Base-by-base conservation (phyloP, 2,888 invertebrate genomes). In the Xylota segnis region DNA sequence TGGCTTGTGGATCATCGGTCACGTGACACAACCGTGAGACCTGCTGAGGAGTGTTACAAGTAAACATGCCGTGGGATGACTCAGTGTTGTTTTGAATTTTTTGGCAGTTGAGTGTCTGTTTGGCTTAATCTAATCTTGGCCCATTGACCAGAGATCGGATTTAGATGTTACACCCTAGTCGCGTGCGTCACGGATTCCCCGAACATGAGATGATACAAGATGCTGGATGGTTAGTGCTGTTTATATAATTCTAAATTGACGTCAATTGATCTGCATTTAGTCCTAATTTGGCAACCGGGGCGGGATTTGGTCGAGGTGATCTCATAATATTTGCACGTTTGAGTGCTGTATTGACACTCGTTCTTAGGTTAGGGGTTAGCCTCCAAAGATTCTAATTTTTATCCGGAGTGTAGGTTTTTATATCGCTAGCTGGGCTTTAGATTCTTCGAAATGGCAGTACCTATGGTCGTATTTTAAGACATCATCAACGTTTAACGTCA, bases 171-270 rank as follows among this genome's bases (percentile, higher is more conserved):
- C 14, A n/a, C 10, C 7, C 7, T 5, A 10, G 47, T 18, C 45
- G 50, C 52, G 70, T 70, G 77, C 70, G 77, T 77, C 68, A 77
- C 58, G 59, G 70, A 52, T 77, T 77, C 77, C 65, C 66, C 32
- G 76, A 76, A 76, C 32, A 29, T 37, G 40, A 76, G 40, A 66
- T 58, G 18, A 40, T 23, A 23, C 18, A n/a, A 18, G 45, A 29
- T 29, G 14, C 58, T 27, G 14, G n/a, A 66, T 54, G 50, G 7
- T 54, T 16, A 5, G 3, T 29, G 32, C 0, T 58, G 40, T 76
- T 47, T 58, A 43, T 40, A 40, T 59, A 37, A n/a, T 40, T 34
- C 9, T 29, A 14, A 12, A 50, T 32, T 76, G 76, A 76, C 76
- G 76, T 66, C 76, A 76, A 66, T 59, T 16, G 40, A 40, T 59